These are phyloP conservation scores for Athalia cordata DNA, from an alignment of 2,888 invertebrate species.

Conservation along the genomic window DNA sequence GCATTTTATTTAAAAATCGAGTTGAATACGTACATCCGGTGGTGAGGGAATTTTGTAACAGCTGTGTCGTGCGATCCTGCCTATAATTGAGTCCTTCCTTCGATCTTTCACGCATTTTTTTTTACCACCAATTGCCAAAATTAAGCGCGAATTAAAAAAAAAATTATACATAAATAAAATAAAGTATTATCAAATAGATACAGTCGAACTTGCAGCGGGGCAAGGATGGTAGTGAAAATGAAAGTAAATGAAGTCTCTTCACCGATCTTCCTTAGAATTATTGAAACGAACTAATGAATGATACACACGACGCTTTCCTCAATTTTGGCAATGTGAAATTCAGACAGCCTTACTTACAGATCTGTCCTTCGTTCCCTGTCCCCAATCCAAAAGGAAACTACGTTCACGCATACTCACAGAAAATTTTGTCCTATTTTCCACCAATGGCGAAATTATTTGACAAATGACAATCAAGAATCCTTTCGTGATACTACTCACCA, in stretches of 20 bases:
- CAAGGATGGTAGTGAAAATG: too few species aligned
- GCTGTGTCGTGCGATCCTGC: slow-evolving; percentile 61
- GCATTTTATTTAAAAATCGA: slow-evolving; percentile 61
- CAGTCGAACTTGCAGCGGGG: too few species aligned
- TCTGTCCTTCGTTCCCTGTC: slow-evolving; percentile 66
- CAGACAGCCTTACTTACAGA: slow-evolving; percentile 67
- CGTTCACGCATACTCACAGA: slow-evolving; percentile 67
- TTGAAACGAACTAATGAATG: background rate
- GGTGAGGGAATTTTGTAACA: slow-evolving; percentile 64
- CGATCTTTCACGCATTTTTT: slow-evolving; percentile 45
- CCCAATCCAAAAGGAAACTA: slow-evolving; percentile 58
- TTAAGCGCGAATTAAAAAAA: slow-evolving; percentile 31
- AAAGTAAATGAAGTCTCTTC: too few species aligned
- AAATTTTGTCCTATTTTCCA: slow-evolving; percentile 58
- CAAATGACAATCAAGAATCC: slow-evolving; percentile 64
- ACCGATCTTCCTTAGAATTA: background rate
- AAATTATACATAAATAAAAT: background rate
- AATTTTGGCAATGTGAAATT: slow-evolving; percentile 67
- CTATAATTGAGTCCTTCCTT: slow-evolving; percentile 57
- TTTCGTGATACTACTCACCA: slow-evolving; percentile 69
- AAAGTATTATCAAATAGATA: background rate
- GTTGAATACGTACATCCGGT: slow-evolving; percentile 70
- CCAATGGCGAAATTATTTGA: slow-evolving; percentile 60
- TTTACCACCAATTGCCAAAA: slow-evolving; percentile 66
- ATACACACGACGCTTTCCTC: slow-evolving; percentile 3